These are phyloP conservation scores for Stomatorhinus ivindoensis DNA, from an alignment of 2,113 vertebrate species.

Conservation along the genomic window DNA sequence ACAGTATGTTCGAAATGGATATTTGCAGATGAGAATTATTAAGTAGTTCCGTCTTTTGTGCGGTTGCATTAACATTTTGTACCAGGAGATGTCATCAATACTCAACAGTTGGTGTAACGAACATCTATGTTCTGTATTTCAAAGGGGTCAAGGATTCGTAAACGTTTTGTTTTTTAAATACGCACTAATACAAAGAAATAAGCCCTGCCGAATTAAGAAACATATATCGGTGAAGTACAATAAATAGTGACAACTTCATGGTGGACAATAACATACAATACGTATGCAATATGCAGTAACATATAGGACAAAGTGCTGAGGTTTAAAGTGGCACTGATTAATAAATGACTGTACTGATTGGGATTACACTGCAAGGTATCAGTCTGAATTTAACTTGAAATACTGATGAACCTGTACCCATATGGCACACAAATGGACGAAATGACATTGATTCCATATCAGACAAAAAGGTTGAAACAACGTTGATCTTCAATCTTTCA, in stretches of 20 bases:
- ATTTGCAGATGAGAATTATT: neutral
- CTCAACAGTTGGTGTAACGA: neutral
- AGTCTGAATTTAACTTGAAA: neutral
- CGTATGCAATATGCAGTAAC: neutral
- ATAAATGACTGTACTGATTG: neutral
- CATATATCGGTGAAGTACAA: neutral
- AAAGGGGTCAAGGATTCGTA: neutral
- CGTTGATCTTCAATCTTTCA: no score
- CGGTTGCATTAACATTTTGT: neutral
- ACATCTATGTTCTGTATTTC: neutral
- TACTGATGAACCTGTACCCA: neutral
- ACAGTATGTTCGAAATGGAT: neutral
- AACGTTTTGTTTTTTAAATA: neutral
- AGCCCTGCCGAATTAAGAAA: neutral
- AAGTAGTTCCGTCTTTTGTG: neutral
- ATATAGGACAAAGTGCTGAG: neutral
- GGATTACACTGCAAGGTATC: neutral
- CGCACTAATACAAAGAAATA: neutral
- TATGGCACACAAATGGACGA: no score
- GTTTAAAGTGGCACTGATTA: neutral
- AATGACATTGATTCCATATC: no score
- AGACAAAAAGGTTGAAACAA: no score
- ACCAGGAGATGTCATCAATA: neutral
- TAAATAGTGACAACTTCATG: neutral
- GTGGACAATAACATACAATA: neutral